Evolutionary conservation across 2,113 vertebrate genomes (phyloP), one percentile per base, ranked within the genome.

Genomic region (Turdus rufiventris): DNA sequence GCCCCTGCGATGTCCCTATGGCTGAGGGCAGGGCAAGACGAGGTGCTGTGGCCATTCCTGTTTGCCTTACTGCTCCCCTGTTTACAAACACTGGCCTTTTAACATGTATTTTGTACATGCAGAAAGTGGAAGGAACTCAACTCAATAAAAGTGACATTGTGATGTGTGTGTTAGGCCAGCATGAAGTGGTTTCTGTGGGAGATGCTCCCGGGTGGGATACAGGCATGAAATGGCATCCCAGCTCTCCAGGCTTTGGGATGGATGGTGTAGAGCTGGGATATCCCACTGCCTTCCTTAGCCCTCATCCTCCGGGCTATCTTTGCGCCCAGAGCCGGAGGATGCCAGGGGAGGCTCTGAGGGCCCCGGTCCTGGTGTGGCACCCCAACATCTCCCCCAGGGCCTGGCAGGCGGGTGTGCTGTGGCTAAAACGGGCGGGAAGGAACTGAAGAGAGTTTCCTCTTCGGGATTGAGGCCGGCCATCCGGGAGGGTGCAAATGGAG

Each of bases 81-180:
- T 96, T 95, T 89, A 89, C 91, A 77, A 43, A 73, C 67, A 53
- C 28, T 2, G 68, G n/a, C 43, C 73, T 95, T 89, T 94, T 79
- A 1, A 85, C 33, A 33, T 29, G 28, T 75, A 21, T 85, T 96
- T 95, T 88, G 15, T 88, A 90, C 3, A 4, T 40, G 86, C 38
- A 20, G 70, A 40, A 65, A 36, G 53, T 2, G 3, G 79, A 74
- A 70, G 71, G 58, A 50, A 71, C 33, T 83, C 2, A 14, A 28
- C 31, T 84, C 28, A 96, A 92, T 96, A 93, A 94, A 94, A 50
- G 45, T 73, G 76, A 71, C 3, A 3, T 88, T 76, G 84, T 88
- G 91, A 54, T 81, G 82, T 1, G 2, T 58, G 29, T 2, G 12
- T 18, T 0, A 2, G 48, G 16, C 1, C 4, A 33, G 29, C 20